Conservation (phyloP, 2,113 vertebrate genomes). For the Arvicanthis niloticus region DNA sequence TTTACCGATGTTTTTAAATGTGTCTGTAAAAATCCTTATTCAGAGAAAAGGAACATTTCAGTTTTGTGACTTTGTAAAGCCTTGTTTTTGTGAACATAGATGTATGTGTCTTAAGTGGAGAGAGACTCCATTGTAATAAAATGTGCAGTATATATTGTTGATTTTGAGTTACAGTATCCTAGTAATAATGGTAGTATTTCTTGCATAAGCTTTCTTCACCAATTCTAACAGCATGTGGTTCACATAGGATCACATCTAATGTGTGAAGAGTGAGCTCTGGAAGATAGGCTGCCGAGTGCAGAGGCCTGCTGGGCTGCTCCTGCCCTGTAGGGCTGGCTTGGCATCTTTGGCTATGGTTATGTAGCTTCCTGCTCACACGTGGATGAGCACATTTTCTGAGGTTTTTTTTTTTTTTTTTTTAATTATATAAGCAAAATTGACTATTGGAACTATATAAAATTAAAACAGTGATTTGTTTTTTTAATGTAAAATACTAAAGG, state of each 20-base stretch:
- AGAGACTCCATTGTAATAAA: background rate
- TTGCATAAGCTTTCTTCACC: background rate
- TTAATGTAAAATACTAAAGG: background rate
- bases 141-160: background rate
- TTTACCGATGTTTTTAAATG: background rate
- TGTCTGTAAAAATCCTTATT: background rate
- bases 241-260: background rate
- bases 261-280: background rate
- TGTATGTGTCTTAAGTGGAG: background rate
- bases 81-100: background rate
- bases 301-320: background rate
- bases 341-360: background rate
- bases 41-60: background rate
- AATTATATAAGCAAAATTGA: conserved; percentile 35
- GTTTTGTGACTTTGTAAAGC: background rate
- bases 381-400: too few species aligned
- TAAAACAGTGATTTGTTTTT: background rate
- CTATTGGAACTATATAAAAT: background rate
- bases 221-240: background rate
- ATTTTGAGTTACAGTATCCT: background rate
- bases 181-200: background rate
- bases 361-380: background rate
- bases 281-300: background rate
- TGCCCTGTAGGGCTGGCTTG: background rate
- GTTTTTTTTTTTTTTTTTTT: background rate